These are phyloP conservation scores for Myrmophylax atrothorax DNA, from an alignment of 2,113 vertebrate genomes.

Conservation along the genomic window DNA sequence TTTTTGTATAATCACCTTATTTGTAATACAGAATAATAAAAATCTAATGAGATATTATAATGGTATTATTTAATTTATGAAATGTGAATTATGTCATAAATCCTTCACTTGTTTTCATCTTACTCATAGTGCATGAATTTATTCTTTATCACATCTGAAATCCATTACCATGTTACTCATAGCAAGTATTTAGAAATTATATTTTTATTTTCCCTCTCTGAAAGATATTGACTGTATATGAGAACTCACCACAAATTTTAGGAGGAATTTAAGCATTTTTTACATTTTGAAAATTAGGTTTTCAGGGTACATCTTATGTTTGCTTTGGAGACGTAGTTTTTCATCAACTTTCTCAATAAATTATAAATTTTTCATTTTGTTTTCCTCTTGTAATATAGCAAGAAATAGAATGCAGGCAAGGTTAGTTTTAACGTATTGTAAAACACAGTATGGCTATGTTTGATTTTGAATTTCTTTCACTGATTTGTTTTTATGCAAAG, in stretches of 20 bases:
- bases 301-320: neutral
- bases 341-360: neutral
- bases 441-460: neutral
- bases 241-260: neutral
- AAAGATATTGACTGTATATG: neutral
- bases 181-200: neutral
- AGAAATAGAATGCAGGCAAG: neutral
- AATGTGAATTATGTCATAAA: neutral
- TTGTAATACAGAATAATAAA: neutral
- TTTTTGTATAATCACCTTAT: neutral
- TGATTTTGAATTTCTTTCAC: neutral
- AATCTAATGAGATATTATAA: neutral
- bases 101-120: neutral
- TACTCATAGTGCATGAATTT: neutral
- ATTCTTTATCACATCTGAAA: neutral
- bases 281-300: neutral
- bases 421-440: neutral
- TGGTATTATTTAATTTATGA: neutral
- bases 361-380: neutral
- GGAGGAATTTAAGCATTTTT: neutral
- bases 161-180: neutral
- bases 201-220: neutral
- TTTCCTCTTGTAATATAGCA: neutral
- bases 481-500: neutral
- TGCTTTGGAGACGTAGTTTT: neutral